Evolutionary conservation across 2,113 vertebrate genomes (phyloP), one percentile per base, ranked within the genome.

Genomic region (Beaufortia kweichowensis): DNA sequence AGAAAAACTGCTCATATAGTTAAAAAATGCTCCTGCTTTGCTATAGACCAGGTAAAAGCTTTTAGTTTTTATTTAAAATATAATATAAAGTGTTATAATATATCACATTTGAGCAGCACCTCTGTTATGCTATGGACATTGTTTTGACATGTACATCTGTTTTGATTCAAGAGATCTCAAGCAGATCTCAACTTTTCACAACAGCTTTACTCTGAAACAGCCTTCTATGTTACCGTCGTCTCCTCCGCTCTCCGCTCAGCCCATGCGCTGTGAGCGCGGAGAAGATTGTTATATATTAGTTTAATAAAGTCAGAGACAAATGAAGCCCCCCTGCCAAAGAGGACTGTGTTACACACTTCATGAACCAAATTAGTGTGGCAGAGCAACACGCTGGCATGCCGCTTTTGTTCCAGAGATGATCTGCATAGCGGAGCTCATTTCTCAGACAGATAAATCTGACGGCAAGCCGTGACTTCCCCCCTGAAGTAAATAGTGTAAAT

Each of bases 291-390:
- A 94, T 94, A 91, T 93, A 91, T 92, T 90, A 92, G 90, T 94
- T 97, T 95, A 94, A 95, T 96, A 96, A 95, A 94, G 90, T 89
- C 85, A 85, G 87, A 96, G 94, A 95, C 92, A 92, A 95, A 98
- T 94, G 92, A 89, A 90, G 87, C 88, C 90, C 50, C 75, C 79
- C 35, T 76, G 67, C 90, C 85, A 84, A 92, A 92, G 92, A 92
- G 88, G 89, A 91, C 92, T 93, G 92, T 94, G 94, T 97, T 94
- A 95, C 92, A 91, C 93, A 96, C 93, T 95, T 95, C 93, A 93
- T 93, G 92, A 95, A 94, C 92, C 92, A 94, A 94, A 96, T 97
- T 94, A 96, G 93, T 62, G 77, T 62, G 29, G 50, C 53, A 60
- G 53, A 24, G 76, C 76, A 79, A 82, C 90, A 92, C 90, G 87